A percentile compares a stretch with the other conserved stretches of the same genome.
Conservation (phyloP, 2,888 invertebrate genomes). For the Portevinia maculata region DNA sequence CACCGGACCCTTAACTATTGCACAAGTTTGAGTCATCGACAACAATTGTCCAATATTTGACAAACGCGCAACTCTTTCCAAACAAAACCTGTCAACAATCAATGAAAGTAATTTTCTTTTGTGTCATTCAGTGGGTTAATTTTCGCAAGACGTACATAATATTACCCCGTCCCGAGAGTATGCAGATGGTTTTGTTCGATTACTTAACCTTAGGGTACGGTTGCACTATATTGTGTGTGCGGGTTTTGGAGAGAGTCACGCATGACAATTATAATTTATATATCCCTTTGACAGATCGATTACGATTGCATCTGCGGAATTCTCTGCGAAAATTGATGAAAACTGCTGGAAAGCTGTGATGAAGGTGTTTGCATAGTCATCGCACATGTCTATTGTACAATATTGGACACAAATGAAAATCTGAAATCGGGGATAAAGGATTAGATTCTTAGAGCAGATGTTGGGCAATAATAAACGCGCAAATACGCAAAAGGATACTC, state of each 20-base stretch:
- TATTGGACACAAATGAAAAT: conserved; percentile 8
- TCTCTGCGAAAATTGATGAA: conserved; percentile 59
- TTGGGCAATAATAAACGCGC: conserved; percentile 61
- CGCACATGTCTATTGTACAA: conserved; percentile 62
- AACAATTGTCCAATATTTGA: conserved; percentile 57
- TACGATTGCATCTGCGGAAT: conserved; percentile 68
- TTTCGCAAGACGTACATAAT: conserved; percentile 48
- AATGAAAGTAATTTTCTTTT: conserved; percentile 49
- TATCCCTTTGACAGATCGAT: conserved; percentile 64
- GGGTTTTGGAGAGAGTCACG: conserved; percentile 48
- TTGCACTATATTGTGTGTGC: conserved; percentile 49
- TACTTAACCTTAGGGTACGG: conserved; percentile 43
- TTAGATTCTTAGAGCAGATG: conserved; percentile 66
- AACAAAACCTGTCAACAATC: conserved; percentile 57
- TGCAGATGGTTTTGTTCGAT: conserved; percentile 60
- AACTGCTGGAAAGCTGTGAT: conserved; percentile 7
- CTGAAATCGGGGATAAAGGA: conserved; percentile 57
- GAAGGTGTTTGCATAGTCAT: conserved; percentile 65
- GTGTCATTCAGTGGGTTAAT: conserved; percentile 60
- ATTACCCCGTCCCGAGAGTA: conserved; percentile 32
- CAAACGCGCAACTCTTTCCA: conserved; percentile 61
- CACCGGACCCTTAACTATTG: conserved; percentile 43
- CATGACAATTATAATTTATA: conserved; percentile 50
- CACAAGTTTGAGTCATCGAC: conserved; percentile 71
- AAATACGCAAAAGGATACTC: conserved; percentile 42